phyloP scores from a whole-genome alignment of 1,140 invertebrate species.

The Cotesia glomerata region DNA sequence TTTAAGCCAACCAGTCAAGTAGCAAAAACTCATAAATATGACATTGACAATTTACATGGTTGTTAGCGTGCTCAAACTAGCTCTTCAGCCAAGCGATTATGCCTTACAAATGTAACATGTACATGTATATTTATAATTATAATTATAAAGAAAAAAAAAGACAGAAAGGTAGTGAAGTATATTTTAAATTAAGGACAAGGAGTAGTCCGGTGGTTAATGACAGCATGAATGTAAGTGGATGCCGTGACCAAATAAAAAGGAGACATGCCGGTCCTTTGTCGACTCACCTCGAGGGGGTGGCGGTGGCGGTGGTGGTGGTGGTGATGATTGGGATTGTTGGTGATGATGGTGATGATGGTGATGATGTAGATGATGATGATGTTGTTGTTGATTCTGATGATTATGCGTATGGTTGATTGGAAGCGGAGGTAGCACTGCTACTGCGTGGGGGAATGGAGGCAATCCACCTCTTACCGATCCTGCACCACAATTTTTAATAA shows the following conservation, averaged over 20 bases:
- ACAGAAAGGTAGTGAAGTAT: neutral
- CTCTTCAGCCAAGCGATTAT: slow-evolving; percentile 21
- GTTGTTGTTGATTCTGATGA: slow-evolving; percentile 51
- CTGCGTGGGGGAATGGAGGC: slow-evolving; percentile 69
- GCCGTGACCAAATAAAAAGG: neutral
- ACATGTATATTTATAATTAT: neutral
- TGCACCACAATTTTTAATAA: slow-evolving; percentile 55
- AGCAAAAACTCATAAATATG: slow-evolving; percentile 13
- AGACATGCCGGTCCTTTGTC: slow-evolving; percentile 6
- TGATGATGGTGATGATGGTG: slow-evolving; percentile 40
- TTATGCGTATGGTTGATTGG: slow-evolving; percentile 59
- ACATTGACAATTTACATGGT: slow-evolving; percentile 21
- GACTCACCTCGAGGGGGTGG: slow-evolving; percentile 61
- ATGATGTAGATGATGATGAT: slow-evolving; percentile 36
- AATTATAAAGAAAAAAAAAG: slow-evolving; percentile 8
- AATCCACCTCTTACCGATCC: slow-evolving; percentile 56
- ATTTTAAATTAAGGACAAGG: neutral
- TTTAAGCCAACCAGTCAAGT: slow-evolving; percentile 7
- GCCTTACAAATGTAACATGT: neutral
- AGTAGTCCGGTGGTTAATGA: neutral
- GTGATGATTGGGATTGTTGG: slow-evolving; percentile 48
- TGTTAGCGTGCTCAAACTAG: slow-evolving; percentile 1
- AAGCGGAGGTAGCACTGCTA: slow-evolving; percentile 71
- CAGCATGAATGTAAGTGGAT: slow-evolving; percentile 17
- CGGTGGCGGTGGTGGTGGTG: slow-evolving; percentile 45